These are phyloP conservation scores for Plutomurus gul DNA, from an alignment of 1,140 invertebrate species.

Conservation along the genomic window DNA sequence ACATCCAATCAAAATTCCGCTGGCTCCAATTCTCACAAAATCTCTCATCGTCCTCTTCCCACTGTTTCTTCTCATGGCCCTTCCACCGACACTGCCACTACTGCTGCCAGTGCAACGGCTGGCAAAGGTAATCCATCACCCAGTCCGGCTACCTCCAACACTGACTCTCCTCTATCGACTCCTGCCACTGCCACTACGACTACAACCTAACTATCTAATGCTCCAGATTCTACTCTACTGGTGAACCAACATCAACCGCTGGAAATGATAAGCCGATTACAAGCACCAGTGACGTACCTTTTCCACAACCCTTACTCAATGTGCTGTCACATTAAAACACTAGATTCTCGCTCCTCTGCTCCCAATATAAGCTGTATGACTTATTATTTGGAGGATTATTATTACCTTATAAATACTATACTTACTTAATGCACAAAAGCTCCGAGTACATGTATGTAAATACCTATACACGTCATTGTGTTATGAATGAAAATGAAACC, in stretches of 20 bases:
- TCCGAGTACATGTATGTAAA: no score
- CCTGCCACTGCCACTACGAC: background rate
- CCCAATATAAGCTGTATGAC: no score
- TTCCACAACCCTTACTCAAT: slow-evolving; percentile 6
- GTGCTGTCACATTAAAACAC: background rate
- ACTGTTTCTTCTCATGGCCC: background rate
- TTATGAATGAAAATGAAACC: no score
- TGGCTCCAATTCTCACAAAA: background rate
- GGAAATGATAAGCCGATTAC: slow-evolving; percentile 3
- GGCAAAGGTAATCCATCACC: slow-evolving; percentile 23
- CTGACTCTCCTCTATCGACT: background rate
- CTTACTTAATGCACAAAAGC: no score
- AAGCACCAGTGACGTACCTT: background rate
- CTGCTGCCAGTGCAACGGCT: background rate
- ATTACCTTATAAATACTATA: no score
- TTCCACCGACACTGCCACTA: background rate
- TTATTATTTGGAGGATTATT: no score
- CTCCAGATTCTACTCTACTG: background rate
- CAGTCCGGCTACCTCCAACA: background rate
- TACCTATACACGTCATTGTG: no score
- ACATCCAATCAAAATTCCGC: slow-evolving; percentile 23
- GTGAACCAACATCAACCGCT: slow-evolving; percentile 20
- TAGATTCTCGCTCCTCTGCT: background rate
- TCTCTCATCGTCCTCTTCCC: background rate
- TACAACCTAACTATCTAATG: background rate